Base-by-base conservation (phyloP, 30 jellyfish, hydroid and myxozoan species). In the Chrysaora quinquecirrha region DNA sequence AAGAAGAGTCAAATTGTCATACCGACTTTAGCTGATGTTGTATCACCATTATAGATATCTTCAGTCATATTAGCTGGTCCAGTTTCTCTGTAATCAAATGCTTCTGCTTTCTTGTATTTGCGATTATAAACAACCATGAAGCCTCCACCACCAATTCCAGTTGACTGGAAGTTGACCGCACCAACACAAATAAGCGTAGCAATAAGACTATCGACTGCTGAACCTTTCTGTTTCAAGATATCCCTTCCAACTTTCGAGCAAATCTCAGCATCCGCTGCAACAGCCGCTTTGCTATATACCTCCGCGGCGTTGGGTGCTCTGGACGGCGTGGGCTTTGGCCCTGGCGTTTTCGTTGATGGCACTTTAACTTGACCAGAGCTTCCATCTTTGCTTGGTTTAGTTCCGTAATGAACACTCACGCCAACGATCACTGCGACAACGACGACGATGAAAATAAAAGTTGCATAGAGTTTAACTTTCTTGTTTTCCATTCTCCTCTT, bases 91-190 rank as follows among this genome's bases (percentile, higher is more conserved):
- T 77, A 95, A 38, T 95, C 97, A 50, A 71, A 83, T 12, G 90
- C 80, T 19, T 67, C 83, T 16, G 95, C 91, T 30, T 68, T 78
- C 75, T 95, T 95, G 72, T 22, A 9, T 60, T 75, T 77, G 31
- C 90, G 75, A 48, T 88, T 71, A 50, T 95, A 89, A 19, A 84
- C 87, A 21, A 87, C 93, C 97, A 95, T 83, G 67, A 95, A 95
- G 7, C 99, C 99, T 0, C 99, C 99, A 16, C 99, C 99, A 62
- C 97, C 97, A 14, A 95, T 71, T 1, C 99, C 99, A 6, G 96
- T 75, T 0, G 99, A 89, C 62, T 82, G 96, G 67, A 82, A 43
- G 63, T 95, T 83, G 27, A 76, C 88, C 14, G 95, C 97, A 16
- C 99, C 97, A 3, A 61, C 65, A 60, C 99, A 95, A 9, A 95